Base-by-base conservation (phyloP, 2,113 vertebrate species). In the Mesoclemmys tuberculata region DNA sequence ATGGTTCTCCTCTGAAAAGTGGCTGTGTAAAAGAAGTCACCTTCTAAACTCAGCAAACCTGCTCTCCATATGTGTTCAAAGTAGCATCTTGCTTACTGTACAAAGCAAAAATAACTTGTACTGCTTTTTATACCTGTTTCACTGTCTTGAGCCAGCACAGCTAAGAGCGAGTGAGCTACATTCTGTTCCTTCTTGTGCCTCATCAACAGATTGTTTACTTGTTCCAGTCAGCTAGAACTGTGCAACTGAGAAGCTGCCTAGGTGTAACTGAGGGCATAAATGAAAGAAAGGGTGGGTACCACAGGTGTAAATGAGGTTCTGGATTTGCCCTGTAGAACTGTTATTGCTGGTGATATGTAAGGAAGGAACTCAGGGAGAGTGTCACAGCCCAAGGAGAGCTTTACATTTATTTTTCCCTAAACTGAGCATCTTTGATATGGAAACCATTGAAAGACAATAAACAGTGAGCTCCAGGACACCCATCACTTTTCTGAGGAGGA, bases 371-470 rank as follows among this genome's bases (percentile, higher is more conserved):
- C n/a, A 46, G 58, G 38, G 41, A 21, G 13, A 79, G 41, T 54
- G 58, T 31, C 4, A 2, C 13, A 31, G 78, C 13, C 82, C 78
- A 58, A 71, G 31, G 77, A 19, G 31, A 58, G 13, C 86, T 91
- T 77, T n/a, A n/a, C 41, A 55, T 77, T 0, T 4, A 78, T 94
- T 92, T 92, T 55, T 48, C 94, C 90, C 82, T 89, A 31, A 92
- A 85, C 51, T 21, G 91, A 93, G 29, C 79, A 6, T 11, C 85
- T 94, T 96, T 92, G 88, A 85, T 77, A 87, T n/a, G 54, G 74
- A 92, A 89, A 94, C 29, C 56, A 89, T 8, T 71, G 56, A 95
- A 26, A n/a, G 38, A 89, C 56, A 54, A 24, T 49, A 84, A 82
- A 44, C 29, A n/a, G 71, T 83, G 56, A 92, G 38, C 56, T 64